Evolutionary conservation across 2,888 invertebrate genomes (phyloP), one percentile per base, ranked within the genome.

Genomic region (Lasioglossum malachurum): DNA sequence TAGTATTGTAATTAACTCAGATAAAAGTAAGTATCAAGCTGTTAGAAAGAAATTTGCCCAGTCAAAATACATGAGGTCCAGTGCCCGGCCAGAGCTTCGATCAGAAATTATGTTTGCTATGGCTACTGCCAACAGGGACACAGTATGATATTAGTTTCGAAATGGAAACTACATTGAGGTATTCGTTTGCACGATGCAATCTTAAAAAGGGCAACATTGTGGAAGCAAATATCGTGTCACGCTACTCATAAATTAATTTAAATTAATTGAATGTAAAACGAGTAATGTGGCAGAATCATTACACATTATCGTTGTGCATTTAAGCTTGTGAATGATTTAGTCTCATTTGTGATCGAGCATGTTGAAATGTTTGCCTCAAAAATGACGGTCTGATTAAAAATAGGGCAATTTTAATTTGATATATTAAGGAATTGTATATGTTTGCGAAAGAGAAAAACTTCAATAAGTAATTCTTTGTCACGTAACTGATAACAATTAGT

Each of bases 11-110:
- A 93, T 96, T 0, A 97, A 97, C 93, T 97, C 97, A n/a, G 97
- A 97, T 23, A 96, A 96, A 38, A 96, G 97, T 27, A 98, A 98
- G 94, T 96, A 97, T 90, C 97, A 97, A 93, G 96, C 97, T 0
- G 97, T 98, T 10, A 96, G 96, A 89, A 96, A 96, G 82, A 98
- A 98, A 95, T 98, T 98, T 94, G 95, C 96, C 1, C 92, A 94
- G 4, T 86, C 96, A 0, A 96, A 97, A 77, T 95, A 97, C 91
- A 96, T 96, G 86, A 97, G 97, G 95, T 97, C 98, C 38, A 97
- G 98, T 76, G 92, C 96, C 44, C 96, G 97, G 44, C 96, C 97
- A 0, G 97, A 97, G 92, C 95, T 98, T n/a, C 96, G 95, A 92
- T 96, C 96, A 31, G 93, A 94, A 7, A 90, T 88, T 53, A 75